Conservation (phyloP, 2,888 invertebrate species). For the Hanleya hanleyi region DNA sequence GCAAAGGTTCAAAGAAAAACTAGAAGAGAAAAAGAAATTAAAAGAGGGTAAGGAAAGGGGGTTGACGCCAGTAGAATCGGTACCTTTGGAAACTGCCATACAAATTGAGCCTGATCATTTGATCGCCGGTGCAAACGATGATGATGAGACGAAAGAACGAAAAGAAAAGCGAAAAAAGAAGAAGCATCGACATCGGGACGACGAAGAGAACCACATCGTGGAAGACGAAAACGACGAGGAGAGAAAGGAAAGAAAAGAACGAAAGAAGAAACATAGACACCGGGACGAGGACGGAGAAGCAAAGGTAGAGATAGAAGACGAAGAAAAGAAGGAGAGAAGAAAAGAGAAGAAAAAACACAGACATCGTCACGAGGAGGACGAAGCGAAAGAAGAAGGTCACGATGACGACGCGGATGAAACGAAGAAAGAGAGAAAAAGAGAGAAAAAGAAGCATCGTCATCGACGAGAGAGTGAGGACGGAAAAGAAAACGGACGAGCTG, state of each 20-base stretch:
- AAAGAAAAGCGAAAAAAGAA: slow-evolving; percentile 3
- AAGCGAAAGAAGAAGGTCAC: neutral
- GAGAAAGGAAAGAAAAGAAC: neutral
- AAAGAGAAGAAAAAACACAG: slow-evolving; percentile 4
- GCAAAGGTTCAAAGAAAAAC: neutral
- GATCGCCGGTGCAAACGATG: neutral
- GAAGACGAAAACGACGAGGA: neutral
- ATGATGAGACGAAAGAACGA: neutral
- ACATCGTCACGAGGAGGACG: neutral
- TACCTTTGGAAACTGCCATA: neutral
- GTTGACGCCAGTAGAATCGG: neutral
- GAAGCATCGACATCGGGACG: neutral
- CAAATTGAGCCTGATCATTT: neutral
- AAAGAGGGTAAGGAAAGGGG: neutral
- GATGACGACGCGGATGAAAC: neutral
- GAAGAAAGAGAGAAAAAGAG: neutral
- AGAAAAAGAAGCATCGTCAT: slow-evolving; percentile 1
- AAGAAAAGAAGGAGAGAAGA: neutral
- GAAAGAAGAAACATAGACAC: neutral
- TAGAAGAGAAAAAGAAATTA: slow-evolving; percentile 5
- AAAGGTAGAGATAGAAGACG: neutral
- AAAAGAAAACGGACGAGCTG: neutral
- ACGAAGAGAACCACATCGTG: neutral
- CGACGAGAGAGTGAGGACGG: neutral
- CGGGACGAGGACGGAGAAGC: neutral